These are phyloP conservation scores for Enteromius argenteus DNA, from an alignment of 2,797 vertebrate genomes.

Conservation along the genomic window DNA sequence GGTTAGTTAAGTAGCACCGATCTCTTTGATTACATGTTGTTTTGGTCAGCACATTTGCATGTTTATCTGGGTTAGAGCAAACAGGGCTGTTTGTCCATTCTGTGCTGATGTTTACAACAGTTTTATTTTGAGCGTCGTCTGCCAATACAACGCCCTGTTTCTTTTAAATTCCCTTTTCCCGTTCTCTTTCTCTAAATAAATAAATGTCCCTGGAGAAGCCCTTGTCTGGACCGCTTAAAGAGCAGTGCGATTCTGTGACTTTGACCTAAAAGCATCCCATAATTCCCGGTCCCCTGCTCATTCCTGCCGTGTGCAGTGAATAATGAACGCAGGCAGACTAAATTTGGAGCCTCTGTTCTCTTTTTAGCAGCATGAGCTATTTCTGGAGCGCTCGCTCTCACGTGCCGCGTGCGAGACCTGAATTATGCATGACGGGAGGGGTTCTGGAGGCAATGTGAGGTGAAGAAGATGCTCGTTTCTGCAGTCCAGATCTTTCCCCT, in stretches of 20 bases:
- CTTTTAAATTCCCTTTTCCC: slow-evolving; percentile 1
- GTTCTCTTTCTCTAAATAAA: slow-evolving; percentile 26
- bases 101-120: slow-evolving; percentile 11
- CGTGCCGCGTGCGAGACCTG: slow-evolving; percentile 67
- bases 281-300: slow-evolving; percentile 65
- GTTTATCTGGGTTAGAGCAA: neutral
- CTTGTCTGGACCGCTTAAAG: slow-evolving; percentile 58
- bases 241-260: slow-evolving; percentile 54
- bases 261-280: slow-evolving; percentile 55
- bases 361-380: slow-evolving; percentile 75
- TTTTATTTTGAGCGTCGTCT: neutral
- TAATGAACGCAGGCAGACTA: slow-evolving; percentile 71
- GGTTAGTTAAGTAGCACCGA: neutral
- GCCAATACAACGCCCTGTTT: neutral
- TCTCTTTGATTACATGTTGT: neutral
- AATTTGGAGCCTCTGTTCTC: slow-evolving; percentile 67
- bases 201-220: slow-evolving; percentile 35
- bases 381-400: slow-evolving; percentile 66
- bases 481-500: neutral
- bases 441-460: slow-evolving; percentile 37
- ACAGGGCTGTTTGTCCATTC: slow-evolving; percentile 12
- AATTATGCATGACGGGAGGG: slow-evolving; percentile 71
- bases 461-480: slow-evolving; percentile 19
- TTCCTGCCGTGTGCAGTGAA: slow-evolving; percentile 62
- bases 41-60: slow-evolving; percentile 10